A percentile compares a stretch with the other conserved stretches of the same genome.
phyloP scores from a whole-genome alignment of 2,888 invertebrate genomes.

The Scaptomyza flava region DNA sequence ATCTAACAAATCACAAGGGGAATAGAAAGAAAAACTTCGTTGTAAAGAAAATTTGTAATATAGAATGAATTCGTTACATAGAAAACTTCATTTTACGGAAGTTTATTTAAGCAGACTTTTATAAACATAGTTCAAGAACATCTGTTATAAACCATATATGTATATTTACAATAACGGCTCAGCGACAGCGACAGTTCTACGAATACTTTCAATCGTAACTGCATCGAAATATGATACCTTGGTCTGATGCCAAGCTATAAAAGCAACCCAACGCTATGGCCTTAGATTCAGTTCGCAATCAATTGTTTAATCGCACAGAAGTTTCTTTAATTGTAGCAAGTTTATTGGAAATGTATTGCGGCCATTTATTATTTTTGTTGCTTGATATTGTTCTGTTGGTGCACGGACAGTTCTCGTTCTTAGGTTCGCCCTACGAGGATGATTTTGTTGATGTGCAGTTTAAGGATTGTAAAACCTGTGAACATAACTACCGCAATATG shows the following conservation, averaged over 20 bases:
- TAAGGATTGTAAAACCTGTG: slow-evolving; percentile 45
- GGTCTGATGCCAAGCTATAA: slow-evolving; percentile 20
- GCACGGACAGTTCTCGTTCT: slow-evolving; percentile 24
- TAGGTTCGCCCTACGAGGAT: slow-evolving; percentile 30
- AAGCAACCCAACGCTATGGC: not conserved
- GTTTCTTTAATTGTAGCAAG: not conserved
- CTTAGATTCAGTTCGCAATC: slow-evolving; percentile 11
- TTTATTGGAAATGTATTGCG: slow-evolving; percentile 13
- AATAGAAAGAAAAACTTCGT: too few species aligned
- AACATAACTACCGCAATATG: slow-evolving; percentile 50
- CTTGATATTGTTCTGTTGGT: slow-evolving; percentile 21
- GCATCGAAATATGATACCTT: not conserved
- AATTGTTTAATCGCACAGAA: slow-evolving; percentile 18
- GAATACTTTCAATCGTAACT: not conserved
- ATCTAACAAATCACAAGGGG: too few species aligned
- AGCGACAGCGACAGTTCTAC: not conserved
- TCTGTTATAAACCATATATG: not conserved
- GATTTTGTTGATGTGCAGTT: slow-evolving; percentile 55
- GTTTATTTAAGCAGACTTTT: too few species aligned
- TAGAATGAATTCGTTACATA: not conserved
- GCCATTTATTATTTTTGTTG: slow-evolving; percentile 21
- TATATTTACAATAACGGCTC: not conserved
- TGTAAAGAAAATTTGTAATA: too few species aligned
- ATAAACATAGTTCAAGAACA: too few species aligned
- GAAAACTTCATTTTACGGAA: too few species aligned